Evolutionary conservation across 2,888 invertebrate species (phyloP).

Genomic region (Sepiola atlantica): DNA sequence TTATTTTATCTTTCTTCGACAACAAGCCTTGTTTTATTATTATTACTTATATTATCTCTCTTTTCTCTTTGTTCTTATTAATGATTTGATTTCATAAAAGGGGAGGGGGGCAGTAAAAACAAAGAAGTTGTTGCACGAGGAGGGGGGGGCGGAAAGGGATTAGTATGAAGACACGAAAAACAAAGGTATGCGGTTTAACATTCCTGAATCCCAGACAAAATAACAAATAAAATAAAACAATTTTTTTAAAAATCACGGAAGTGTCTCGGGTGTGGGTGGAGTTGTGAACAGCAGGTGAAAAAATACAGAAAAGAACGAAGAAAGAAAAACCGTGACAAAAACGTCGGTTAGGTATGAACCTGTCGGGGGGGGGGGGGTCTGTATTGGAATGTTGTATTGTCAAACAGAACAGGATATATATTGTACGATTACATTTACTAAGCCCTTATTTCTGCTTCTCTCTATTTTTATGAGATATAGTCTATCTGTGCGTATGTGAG

Average conservation of each 20-base stretch:
- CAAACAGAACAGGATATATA: background rate
- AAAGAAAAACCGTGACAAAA: background rate
- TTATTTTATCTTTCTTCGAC: background rate
- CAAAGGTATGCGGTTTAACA: background rate
- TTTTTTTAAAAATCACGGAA: background rate
- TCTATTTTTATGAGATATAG: too few species aligned
- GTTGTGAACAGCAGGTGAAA: background rate
- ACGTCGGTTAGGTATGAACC: background rate
- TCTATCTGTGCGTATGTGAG: too few species aligned
- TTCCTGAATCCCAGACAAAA: background rate
- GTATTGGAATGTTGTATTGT: background rate
- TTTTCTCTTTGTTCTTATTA: background rate
- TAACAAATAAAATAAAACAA: too few species aligned
- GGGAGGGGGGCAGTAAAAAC: background rate
- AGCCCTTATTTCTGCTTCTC: background rate
- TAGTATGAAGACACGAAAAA: too few species aligned
- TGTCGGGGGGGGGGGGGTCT: background rate
- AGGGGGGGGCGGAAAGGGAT: background rate
- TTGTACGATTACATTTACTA: background rate
- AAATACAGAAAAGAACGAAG: background rate
- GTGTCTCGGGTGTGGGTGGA: too few species aligned
- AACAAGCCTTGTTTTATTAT: background rate
- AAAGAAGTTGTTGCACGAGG: background rate
- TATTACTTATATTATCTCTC: background rate
- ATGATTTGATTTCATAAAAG: background rate